Conservation (phyloP, 1,140 invertebrate genomes). For the Drosophila seguyi region DNA sequence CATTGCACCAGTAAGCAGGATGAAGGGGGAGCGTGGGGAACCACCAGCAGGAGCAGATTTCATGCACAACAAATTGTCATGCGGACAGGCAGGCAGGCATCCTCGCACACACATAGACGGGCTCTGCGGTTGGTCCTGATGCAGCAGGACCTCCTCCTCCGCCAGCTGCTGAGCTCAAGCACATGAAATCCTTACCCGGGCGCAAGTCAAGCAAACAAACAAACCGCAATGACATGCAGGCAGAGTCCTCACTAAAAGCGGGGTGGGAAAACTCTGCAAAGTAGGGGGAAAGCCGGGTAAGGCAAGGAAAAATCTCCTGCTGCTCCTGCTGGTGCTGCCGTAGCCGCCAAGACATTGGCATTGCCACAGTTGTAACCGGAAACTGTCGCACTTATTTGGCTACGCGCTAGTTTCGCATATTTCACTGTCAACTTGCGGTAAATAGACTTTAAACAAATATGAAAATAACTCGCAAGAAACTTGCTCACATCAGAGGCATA, state of each 20-base stretch:
- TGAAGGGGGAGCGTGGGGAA: constrained; percentile 3
- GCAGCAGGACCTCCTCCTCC: constrained; percentile 6
- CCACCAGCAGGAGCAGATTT: constrained; percentile 55
- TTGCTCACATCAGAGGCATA: constrained; percentile 28
- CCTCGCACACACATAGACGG: constrained; percentile 34
- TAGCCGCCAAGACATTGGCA: constrained; percentile 51
- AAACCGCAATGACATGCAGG: constrained; percentile 82
- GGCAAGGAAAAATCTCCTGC: constrained; percentile 62
- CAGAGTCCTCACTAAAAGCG: constrained; percentile 30
- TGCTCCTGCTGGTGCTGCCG: constrained; percentile 14
- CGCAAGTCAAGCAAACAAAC: constrained; percentile 83
- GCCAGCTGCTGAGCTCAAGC: constrained; percentile 55
- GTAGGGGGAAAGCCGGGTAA: not conserved
- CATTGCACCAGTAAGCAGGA: constrained; percentile 61
- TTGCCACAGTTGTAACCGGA: constrained; percentile 83
- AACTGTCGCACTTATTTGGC: constrained; percentile 83
- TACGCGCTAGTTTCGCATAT: constrained; percentile 83
- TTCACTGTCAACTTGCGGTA: constrained; percentile 83
- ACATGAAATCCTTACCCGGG: constrained; percentile 81
- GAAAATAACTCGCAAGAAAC: constrained; percentile 80
- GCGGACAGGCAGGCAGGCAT: constrained; percentile 71
- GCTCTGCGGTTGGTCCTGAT: constrained; percentile 73
- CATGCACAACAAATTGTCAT: constrained; percentile 83
- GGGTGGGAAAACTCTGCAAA: constrained; percentile 31
- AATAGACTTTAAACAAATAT: constrained; percentile 84